phyloP scores from a whole-genome alignment of 2,113 vertebrate species.

The Brachyhypopomus gauderio region DNA sequence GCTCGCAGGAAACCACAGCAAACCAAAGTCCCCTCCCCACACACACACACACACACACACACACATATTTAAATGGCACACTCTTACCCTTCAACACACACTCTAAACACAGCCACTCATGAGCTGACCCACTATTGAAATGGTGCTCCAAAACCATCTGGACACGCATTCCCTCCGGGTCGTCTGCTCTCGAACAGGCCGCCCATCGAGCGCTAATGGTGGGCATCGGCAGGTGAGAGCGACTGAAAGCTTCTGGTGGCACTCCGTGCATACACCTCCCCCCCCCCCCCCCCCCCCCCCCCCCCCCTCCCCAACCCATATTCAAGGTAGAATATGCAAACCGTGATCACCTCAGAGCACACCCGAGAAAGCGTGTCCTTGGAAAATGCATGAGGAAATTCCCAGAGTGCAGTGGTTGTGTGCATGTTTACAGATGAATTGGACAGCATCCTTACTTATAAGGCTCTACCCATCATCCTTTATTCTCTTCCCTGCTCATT shows the following conservation, averaged over 20 bases:
- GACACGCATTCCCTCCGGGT: not conserved
- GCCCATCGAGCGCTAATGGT: not conserved
- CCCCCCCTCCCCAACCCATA: not conserved
- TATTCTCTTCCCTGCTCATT: not conserved
- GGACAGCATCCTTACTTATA: slow-evolving; percentile 19
- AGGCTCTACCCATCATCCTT: slow-evolving; percentile 14
- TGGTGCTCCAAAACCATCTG: no score
- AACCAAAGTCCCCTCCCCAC: no score
- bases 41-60: no score
- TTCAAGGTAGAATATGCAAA: not conserved
- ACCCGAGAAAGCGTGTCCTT: not conserved
- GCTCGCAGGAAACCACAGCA: not conserved
- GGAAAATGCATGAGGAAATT: slow-evolving; percentile 22
- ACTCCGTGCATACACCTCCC: no score
- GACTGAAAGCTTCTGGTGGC: not conserved
- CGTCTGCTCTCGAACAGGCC: not conserved
- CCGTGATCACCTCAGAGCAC: slow-evolving; percentile 4
- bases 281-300: not conserved
- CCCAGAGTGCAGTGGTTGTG: not conserved
- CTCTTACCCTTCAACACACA: no score
- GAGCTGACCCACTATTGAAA: no score
- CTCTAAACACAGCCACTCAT: no score
- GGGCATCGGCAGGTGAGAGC: not conserved
- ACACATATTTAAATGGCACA: no score
- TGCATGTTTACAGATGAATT: not conserved